These are phyloP conservation scores for Tachina fera DNA, from an alignment of 2,888 invertebrate genomes.

Conservation along the genomic window DNA sequence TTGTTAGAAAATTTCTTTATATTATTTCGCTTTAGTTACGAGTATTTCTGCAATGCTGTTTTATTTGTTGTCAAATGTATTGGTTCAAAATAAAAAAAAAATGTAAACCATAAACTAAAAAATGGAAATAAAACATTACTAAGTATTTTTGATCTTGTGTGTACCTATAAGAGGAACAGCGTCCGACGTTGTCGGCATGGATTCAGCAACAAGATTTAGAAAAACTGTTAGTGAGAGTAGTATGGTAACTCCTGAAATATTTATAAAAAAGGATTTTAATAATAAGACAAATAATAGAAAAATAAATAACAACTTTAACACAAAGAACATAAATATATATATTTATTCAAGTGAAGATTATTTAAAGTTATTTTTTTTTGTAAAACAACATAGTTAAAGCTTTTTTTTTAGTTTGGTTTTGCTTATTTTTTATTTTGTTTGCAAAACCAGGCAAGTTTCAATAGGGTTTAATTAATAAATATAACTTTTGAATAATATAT, in stretches of 20 bases:
- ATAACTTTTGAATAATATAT: slow-evolving; percentile 28
- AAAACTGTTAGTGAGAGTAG: slow-evolving; percentile 98
- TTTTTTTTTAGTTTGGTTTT: background rate
- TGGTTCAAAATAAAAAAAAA: background rate
- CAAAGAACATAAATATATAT: slow-evolving; percentile 64
- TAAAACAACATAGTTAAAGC: slow-evolving; percentile 52
- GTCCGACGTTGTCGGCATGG: slow-evolving; percentile 94
- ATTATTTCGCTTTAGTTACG: slow-evolving; percentile 34
- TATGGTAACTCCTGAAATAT: slow-evolving; percentile 95
- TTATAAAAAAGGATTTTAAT: slow-evolving; percentile 75
- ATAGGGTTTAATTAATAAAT: background rate
- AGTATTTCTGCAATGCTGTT: background rate
- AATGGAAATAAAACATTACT: slow-evolving; percentile 35
- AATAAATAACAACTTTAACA: slow-evolving; percentile 75
- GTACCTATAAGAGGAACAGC: slow-evolving; percentile 93
- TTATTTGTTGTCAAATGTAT: slow-evolving; percentile 1
- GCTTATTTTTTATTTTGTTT: slow-evolving; percentile 43
- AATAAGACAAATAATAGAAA: slow-evolving; percentile 71
- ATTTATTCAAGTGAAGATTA: slow-evolving; percentile 15
- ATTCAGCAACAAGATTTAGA: slow-evolving; percentile 98
- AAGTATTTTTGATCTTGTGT: slow-evolving; percentile 75
- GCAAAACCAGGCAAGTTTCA: background rate
- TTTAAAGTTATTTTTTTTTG: slow-evolving; percentile 1
- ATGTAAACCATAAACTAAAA: slow-evolving; percentile 36
- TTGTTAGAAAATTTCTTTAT: background rate